Conservation (phyloP, 2,888 invertebrate genomes). For the Caenorhabditis sulstoni region DNA sequence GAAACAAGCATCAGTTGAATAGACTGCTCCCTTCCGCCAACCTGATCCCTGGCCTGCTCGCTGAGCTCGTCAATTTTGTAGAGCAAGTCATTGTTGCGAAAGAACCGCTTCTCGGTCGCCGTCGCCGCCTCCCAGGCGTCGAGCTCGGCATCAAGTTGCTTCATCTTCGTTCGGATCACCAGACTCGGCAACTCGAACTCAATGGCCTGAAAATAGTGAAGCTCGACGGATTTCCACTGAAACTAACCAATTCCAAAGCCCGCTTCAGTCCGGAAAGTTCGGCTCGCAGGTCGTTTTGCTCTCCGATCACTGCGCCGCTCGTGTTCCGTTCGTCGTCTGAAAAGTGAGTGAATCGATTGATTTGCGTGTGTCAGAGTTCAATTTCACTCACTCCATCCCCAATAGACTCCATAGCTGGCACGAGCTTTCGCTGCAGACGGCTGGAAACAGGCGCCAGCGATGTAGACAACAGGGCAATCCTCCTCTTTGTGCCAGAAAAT, state of each 20-base stretch:
- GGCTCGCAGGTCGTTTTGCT: not conserved
- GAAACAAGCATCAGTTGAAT: not conserved
- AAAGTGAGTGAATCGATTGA: too few relatives aligned
- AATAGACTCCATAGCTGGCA: not conserved
- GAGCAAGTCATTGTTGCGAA: not conserved
- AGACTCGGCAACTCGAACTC: not conserved
- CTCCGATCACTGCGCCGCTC: not conserved
- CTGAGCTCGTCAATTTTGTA: not conserved
- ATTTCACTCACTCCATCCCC: not conserved
- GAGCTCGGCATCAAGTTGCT: not conserved
- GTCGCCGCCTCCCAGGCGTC: not conserved
- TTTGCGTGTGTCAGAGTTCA: too few relatives aligned
- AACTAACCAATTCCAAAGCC: constrained; percentile 1
- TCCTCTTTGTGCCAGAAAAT: not conserved
- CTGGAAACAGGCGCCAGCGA: not conserved
- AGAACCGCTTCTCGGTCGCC: not conserved
- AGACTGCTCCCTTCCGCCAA: not conserved
- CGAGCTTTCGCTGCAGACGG: not conserved
- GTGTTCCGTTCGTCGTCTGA: not conserved
- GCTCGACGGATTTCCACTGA: too few relatives aligned
- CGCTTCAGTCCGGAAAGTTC: not conserved
- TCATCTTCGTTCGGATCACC: not conserved
- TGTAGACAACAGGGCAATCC: constrained; percentile 4
- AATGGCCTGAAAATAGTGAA: not conserved
- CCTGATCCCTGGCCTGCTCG: not conserved